Evolutionary conservation across 2,888 invertebrate species (phyloP), one percentile per base, ranked within the genome.

Genomic region (Lasioglossum leucozonium): DNA sequence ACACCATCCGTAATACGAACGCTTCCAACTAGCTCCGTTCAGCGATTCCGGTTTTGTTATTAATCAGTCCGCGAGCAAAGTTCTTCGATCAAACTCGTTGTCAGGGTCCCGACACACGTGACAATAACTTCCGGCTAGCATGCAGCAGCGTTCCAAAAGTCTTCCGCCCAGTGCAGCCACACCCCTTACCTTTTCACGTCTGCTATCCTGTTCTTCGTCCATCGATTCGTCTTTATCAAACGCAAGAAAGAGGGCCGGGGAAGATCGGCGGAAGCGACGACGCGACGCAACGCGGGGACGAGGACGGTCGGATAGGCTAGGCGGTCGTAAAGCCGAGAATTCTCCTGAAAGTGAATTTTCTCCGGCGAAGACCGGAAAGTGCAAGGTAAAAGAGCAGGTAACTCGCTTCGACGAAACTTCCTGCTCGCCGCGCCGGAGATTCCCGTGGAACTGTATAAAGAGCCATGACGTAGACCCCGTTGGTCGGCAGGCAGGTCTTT

Each of bases 301-400:
- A 62, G 37, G 22, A 67, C 37, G 67, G 58, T 5, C 65, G 71
- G 58, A 22, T 67, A 62, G 73, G 34, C 62, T 67, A 62, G 73
- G 44, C 62, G 79, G 71, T 71, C 72, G 85, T 47, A 72, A 67
- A 83, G 75, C 81, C 84, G 85, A 84, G 88, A 91, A 90, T 89
- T 90, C 85, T 73, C 82, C 84, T 72, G 84, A 91, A 92, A 93
- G 89, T 91, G 87, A 91, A 92, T 93, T 93, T 92, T 87, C 90
- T 86, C 65, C 74, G 76, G 80, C 82, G 84, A 87, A 90, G 88
- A 88, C 89, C 89, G 89, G 80, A 89, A 92, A 92, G 92, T 92
- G 90, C 90, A 89, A 87, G 81, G 91, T 91, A 91, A 92, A 93
- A 91, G 92, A 91, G 86, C 91, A 87, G 88, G 88, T 92, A 93